These are phyloP conservation scores for Trachemys scripta DNA, from an alignment of 2,113 vertebrate genomes.

Conservation along the genomic window DNA sequence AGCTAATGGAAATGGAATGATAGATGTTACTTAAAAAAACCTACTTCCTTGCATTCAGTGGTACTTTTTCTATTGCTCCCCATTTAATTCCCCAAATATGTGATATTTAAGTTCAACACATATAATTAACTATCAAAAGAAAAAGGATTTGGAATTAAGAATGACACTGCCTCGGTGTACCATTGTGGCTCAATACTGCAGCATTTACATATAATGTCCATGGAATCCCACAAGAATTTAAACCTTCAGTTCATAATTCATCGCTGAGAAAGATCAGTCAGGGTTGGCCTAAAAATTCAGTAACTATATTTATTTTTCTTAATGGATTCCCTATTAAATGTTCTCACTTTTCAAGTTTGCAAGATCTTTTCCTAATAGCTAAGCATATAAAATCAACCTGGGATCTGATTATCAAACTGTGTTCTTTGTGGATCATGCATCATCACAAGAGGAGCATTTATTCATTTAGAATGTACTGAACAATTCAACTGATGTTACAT, in stretches of 20 bases:
- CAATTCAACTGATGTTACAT: constrained; percentile 56
- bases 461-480: constrained; percentile 69
- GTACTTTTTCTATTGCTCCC: neutral
- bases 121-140: neutral
- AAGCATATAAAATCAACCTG: constrained; percentile 33
- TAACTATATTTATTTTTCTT: neutral
- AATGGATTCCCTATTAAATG: constrained; percentile 20
- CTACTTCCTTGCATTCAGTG: neutral
- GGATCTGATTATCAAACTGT: constrained; percentile 62
- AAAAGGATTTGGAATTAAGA: constrained; percentile 7
- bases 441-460: constrained; percentile 64
- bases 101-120: neutral
- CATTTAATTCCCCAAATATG: constrained; percentile 8
- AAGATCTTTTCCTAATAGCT: neutral
- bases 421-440: constrained; percentile 69
- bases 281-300: constrained; percentile 21
- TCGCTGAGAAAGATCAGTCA: constrained; percentile 11
- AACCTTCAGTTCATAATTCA: constrained; percentile 26
- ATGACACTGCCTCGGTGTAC: neutral
- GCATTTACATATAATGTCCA: constrained; percentile 42
- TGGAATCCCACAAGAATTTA: neutral
- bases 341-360: constrained; percentile 19
- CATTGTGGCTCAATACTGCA: neutral
- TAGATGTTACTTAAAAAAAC: neutral
- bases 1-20: constrained; percentile 42